Evolutionary conservation across 2,113 vertebrate species (phyloP).

Genomic region (Glareola pratincola): DNA sequence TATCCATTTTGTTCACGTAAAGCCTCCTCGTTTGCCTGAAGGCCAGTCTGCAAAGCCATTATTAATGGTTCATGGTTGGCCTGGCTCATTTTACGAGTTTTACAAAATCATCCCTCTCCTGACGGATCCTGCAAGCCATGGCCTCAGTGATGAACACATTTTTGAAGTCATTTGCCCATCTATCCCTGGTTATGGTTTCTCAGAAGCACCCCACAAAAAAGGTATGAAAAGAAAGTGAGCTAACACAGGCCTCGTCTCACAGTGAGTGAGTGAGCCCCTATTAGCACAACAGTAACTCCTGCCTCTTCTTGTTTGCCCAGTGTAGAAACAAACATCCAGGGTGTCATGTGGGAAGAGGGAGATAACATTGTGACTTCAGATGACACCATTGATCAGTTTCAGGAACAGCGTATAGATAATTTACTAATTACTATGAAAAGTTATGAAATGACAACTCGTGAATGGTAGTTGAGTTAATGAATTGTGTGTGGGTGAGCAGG

Average conservation of each 20-base stretch:
- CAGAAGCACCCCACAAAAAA: constrained; percentile 76
- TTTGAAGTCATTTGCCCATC: constrained; percentile 82
- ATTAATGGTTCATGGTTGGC: constrained; percentile 81
- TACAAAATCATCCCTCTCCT: constrained; percentile 80
- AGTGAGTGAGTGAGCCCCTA: background rate
- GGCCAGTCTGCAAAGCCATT: constrained; percentile 66
- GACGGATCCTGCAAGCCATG: constrained; percentile 68
- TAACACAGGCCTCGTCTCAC: background rate
- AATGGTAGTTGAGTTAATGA: background rate
- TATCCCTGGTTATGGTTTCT: constrained; percentile 80
- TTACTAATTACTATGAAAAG: background rate
- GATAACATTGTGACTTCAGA: background rate
- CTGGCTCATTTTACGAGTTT: constrained; percentile 79
- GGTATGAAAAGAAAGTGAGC: constrained; percentile 44
- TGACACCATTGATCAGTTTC: background rate
- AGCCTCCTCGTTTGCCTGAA: constrained; percentile 51
- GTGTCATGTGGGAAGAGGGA: background rate
- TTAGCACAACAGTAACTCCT: background rate
- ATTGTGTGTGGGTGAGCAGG: background rate
- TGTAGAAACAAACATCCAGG: background rate
- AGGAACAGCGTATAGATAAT: background rate
- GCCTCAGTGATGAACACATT: constrained; percentile 51
- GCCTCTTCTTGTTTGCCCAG: background rate
- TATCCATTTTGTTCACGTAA: constrained; percentile 77
- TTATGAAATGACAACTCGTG: background rate